A percentile compares a stretch with the other conserved stretches of the same genome.
These are phyloP conservation scores for Dendrolimus punctatus DNA, from an alignment of 1,140 invertebrate species.

Conservation along the genomic window DNA sequence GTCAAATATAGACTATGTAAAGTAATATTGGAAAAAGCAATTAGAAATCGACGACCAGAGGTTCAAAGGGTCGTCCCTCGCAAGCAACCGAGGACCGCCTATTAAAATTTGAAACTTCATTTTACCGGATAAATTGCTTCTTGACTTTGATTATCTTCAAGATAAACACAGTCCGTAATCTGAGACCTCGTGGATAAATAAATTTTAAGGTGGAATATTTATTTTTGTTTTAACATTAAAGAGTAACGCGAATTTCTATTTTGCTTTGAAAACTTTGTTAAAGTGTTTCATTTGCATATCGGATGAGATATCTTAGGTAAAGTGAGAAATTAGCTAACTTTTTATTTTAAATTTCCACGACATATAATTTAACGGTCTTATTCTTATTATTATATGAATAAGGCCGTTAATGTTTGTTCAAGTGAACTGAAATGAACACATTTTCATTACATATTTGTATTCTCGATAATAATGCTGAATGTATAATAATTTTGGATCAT, in stretches of 20 bases:
- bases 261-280: too few species aligned
- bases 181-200: slow-evolving; percentile 38
- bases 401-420: too few species aligned
- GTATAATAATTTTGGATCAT: too few species aligned
- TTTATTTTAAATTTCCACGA: slow-evolving; percentile 4
- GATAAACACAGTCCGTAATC: slow-evolving; percentile 55
- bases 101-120: slow-evolving; percentile 68
- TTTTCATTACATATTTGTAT: too few species aligned
- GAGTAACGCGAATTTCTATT: too few species aligned
- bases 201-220: slow-evolving; percentile 14
- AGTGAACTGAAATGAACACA: too few species aligned
- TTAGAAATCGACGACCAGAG: slow-evolving; percentile 53
- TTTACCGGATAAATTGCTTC: slow-evolving; percentile 63
- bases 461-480: too few species aligned
- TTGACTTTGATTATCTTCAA: slow-evolving; percentile 56
- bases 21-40: slow-evolving; percentile 42
- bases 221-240: neutral
- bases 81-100: slow-evolving; percentile 37
- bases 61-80: slow-evolving; percentile 53
- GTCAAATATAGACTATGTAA: neutral
- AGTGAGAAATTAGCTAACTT: too few species aligned
- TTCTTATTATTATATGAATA: too few species aligned
- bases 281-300: too few species aligned
- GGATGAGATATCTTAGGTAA: too few species aligned
- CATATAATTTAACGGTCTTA: slow-evolving; percentile 1